Conservation (phyloP, 2,797 vertebrate species). For the Channa striata region DNA sequence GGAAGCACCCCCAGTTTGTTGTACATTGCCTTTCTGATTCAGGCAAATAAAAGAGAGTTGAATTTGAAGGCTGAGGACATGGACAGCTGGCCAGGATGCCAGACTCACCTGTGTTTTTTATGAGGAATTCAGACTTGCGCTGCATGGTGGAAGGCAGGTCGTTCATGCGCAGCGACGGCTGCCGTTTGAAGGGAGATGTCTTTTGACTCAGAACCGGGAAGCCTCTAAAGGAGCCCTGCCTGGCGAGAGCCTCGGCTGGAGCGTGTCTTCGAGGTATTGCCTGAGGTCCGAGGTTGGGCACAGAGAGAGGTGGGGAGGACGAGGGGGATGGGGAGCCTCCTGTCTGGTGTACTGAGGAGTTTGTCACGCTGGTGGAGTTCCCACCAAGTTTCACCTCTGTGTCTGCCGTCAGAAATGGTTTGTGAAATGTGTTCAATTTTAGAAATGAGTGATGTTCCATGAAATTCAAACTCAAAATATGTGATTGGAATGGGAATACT, state of each 20-base stretch:
- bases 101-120: slow-evolving; percentile 91
- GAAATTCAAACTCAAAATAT: no score
- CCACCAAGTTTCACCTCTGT: slow-evolving; percentile 82
- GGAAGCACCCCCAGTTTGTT: no score
- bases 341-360: slow-evolving; percentile 55
- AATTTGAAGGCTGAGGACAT: neutral
- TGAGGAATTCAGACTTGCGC: slow-evolving; percentile 97
- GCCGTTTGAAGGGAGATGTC: slow-evolving; percentile 98
- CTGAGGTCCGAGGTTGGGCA: slow-evolving; percentile 84
- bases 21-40: no score
- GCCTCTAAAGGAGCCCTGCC: slow-evolving; percentile 97
- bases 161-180: slow-evolving; percentile 94
- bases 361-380: slow-evolving; percentile 67
- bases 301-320: slow-evolving; percentile 88
- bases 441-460: no score
- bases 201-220: slow-evolving; percentile 98
- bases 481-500: neutral
- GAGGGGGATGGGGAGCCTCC: slow-evolving; percentile 86
- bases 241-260: slow-evolving; percentile 92
- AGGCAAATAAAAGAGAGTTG: neutral
- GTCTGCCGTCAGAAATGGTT: slow-evolving; percentile 83
- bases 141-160: slow-evolving; percentile 97
- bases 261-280: slow-evolving; percentile 95
- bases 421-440: no score
- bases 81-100: neutral